Percentiles rank a stretch among this genome's conserved stretches.
phyloP scores from a whole-genome alignment of 2,797 vertebrate genomes.

The Gymnoscopelus braueri region DNA sequence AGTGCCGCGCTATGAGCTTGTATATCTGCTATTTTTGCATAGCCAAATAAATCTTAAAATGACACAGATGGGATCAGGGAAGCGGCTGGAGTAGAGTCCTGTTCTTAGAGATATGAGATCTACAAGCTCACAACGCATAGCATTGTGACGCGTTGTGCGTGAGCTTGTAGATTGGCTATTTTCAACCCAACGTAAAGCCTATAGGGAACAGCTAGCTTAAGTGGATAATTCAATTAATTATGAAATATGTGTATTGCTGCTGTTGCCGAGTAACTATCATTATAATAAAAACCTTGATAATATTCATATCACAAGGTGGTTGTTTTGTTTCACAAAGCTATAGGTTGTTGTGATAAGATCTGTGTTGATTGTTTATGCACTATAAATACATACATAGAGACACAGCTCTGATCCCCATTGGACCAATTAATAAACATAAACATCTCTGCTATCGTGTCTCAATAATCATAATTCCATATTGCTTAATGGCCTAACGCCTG shows the following conservation, averaged over 20 bases:
- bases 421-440: constrained; percentile 78
- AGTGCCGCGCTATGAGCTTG: no score
- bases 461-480: constrained; percentile 72
- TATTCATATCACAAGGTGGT: constrained; percentile 37
- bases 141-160: no score
- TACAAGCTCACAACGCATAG: no score
- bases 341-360: constrained; percentile 44
- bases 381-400: constrained; percentile 51
- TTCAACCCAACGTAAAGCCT: no score
- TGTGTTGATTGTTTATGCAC: constrained; percentile 56
- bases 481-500: constrained; percentile 55
- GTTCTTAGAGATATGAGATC: no score
- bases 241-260: constrained; percentile 2
- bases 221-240: no score
- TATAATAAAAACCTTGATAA: constrained; percentile 31
- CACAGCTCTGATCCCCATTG: constrained; percentile 61
- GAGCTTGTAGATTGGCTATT: no score
- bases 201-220: no score
- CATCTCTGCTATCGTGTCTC: constrained; percentile 60
- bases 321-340: constrained; percentile 40
- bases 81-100: no score
- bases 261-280: constrained; percentile 3
- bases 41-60: no score
- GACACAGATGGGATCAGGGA: no score
- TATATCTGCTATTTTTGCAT: no score